Evolutionary conservation across 2,113 vertebrate species (phyloP), one percentile per base, ranked within the genome.

Genomic region (Antechinus flavipes): DNA sequence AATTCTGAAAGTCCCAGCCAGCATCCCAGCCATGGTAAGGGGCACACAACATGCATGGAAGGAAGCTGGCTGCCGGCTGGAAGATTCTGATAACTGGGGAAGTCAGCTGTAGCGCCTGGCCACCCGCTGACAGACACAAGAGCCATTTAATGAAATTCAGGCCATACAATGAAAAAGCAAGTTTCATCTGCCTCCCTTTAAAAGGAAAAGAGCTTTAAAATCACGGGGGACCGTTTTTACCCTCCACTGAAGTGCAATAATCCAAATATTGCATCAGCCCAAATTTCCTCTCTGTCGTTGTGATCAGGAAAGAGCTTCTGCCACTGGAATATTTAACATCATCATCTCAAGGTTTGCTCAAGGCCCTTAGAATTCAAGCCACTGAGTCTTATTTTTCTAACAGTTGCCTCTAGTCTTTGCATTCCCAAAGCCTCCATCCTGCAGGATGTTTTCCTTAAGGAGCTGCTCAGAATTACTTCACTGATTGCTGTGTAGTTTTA

Each of bases 131-230:
- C 93, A 97, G 94, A 91, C 92, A 47, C n/a, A 94, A 95, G 46
- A 8, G 93, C 52, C 93, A 91, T 89, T 42, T 97, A 98, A 97
- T 96, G 97, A 98, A 97, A 97, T 96, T 96, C 96, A 93, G 84
- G 93, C 84, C 92, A 47, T 93, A 92, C 55, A 91, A 91, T 91
- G 97, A 97, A 96, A 90, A 97, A 97, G 96, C 95, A 97, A 97
- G 96, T 96, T 98, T 97, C 96, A 96, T 97, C 95, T 8, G 89
- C 84, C 56, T 94, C 91, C 35, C 94, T 97, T 97, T 97, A 97
- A 97, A 98, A 91, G 90, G 91, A 27, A 90, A 50, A 90, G 91
- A 97, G 95, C 95, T 97, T 94, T 91, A 96, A 97, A 95, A 95
- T 97, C 95, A 53, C 4, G 6, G 96, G 30, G 25, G 58, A 91